Conservation (phyloP, 1,140 invertebrate genomes). For the Ruditapes philippinarum region DNA sequence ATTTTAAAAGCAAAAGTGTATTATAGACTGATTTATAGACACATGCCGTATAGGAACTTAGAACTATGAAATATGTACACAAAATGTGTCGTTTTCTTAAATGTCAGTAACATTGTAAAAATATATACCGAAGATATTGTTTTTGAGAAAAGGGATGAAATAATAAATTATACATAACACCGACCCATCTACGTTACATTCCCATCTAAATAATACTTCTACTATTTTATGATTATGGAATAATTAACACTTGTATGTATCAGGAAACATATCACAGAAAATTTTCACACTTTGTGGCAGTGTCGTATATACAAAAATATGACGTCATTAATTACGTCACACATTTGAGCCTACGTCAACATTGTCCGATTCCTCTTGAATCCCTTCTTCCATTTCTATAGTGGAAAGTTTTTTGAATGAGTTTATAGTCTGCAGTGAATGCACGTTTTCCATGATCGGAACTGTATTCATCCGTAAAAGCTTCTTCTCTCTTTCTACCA, state of each 20-base stretch:
- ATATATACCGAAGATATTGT: no score
- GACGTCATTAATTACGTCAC: conserved; percentile 31
- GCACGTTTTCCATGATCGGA: conserved; percentile 76
- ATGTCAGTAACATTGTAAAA: no score
- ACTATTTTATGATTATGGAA: background rate
- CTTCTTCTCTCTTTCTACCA: conserved; percentile 82
- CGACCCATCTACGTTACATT: no score
- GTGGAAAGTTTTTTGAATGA: conserved; percentile 39
- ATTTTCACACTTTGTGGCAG: conserved; percentile 29
- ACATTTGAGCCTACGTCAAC: conserved; percentile 46
- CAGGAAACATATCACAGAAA: conserved; percentile 25
- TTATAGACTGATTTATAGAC: no score
- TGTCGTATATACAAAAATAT: conserved; percentile 12
- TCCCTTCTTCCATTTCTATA: conserved; percentile 67
- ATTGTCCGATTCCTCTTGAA: conserved; percentile 1
- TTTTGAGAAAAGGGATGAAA: no score
- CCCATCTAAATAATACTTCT: no score
- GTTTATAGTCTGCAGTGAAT: conserved; percentile 51
- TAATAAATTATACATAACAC: no score
- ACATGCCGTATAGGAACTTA: no score
- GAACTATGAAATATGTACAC: no score
- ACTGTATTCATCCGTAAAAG: conserved; percentile 81
- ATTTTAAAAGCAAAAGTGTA: no score
- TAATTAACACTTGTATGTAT: background rate
- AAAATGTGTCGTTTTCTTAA: no score